A percentile compares a stretch with the other conserved stretches of the same genome.
Conservation (phyloP, 1,140 invertebrate genomes). For the Drosophila chauvacae region DNA sequence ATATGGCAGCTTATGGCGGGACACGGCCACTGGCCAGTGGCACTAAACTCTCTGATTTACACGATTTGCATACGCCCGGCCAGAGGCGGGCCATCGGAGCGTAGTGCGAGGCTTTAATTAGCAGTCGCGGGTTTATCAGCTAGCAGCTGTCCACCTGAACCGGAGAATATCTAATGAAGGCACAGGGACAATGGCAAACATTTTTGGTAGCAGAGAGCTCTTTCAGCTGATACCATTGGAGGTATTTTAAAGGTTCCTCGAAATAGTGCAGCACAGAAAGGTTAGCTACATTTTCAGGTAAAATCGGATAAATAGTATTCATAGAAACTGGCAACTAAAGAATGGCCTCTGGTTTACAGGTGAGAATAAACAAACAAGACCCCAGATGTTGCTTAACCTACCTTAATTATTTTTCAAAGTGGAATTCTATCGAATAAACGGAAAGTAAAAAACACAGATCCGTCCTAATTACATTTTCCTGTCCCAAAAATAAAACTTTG, state of each 20-base stretch:
- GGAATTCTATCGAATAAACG: constrained; percentile 1
- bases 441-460: constrained; percentile 19
- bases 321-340: not conserved
- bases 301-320: not conserved
- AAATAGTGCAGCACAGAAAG: no score
- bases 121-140: constrained; percentile 38
- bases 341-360: not conserved
- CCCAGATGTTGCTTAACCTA: not conserved
- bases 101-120: constrained; percentile 51
- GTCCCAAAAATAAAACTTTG: constrained; percentile 35
- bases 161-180: constrained; percentile 22
- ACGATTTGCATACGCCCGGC: constrained; percentile 43
- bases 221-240: constrained; percentile 1
- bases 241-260: not conserved
- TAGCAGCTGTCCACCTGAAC: constrained; percentile 32
- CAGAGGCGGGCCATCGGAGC: not conserved
- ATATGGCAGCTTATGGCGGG: constrained; percentile 61
- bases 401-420: not conserved
- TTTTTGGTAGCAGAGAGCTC: not conserved
- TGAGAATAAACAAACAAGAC: not conserved
- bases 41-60: constrained; percentile 60
- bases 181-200: constrained; percentile 18
- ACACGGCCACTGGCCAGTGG: constrained; percentile 47
- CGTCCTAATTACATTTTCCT: constrained; percentile 25
- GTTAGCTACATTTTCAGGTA: no score